phyloP scores from a whole-genome alignment of 2,113 vertebrate species.

The Eupsittula cactorum region DNA sequence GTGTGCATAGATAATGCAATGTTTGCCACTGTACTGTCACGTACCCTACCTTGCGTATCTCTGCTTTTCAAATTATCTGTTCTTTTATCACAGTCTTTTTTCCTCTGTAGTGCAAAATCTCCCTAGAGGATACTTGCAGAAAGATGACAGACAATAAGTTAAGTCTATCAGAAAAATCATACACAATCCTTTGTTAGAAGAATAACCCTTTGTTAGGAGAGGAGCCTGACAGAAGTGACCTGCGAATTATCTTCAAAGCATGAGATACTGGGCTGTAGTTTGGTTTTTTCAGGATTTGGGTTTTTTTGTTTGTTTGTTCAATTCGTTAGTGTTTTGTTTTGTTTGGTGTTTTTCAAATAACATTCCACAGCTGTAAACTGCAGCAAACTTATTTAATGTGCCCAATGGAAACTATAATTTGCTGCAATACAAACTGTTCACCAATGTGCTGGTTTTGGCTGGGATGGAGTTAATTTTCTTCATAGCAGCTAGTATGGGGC shows the following conservation, averaged over 20 bases:
- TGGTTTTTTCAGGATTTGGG: neutral
- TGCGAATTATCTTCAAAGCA: neutral
- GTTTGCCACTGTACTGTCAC: neutral
- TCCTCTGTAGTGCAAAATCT: neutral
- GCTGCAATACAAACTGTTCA: neutral
- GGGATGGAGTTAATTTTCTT: neutral
- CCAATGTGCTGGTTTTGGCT: neutral
- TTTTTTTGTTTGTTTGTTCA: neutral
- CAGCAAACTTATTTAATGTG: neutral
- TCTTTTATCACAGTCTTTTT: neutral
- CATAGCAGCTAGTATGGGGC: neutral
- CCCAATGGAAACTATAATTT: neutral
- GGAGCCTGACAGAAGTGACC: neutral
- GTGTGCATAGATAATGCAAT: neutral
- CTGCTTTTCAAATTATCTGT: neutral
- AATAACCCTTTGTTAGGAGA: neutral
- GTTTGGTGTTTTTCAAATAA: neutral
- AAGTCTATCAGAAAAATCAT: neutral
- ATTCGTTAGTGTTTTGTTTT: neutral
- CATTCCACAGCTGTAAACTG: neutral
- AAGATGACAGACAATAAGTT: neutral
- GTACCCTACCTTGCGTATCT: fast-evolving
- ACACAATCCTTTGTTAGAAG: neutral
- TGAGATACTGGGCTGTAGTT: neutral
- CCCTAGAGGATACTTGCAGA: neutral